phyloP scores from a whole-genome alignment of 2,888 invertebrate genomes.

The Meloe dianella region DNA sequence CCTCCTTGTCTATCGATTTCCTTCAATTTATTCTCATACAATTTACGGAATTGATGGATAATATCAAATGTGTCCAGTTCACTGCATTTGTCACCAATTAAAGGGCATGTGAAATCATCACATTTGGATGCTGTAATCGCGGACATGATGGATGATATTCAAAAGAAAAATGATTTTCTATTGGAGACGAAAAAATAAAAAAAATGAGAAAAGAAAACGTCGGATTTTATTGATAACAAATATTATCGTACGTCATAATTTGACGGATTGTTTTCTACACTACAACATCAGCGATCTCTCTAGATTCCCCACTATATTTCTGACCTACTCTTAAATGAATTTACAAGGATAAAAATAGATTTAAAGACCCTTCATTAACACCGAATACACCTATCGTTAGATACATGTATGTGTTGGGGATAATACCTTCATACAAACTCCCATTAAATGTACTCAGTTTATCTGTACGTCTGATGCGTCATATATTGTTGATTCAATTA shows the following conservation, averaged over 20 bases:
- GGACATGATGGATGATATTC: slow-evolving; percentile 16
- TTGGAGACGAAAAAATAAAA: slow-evolving; percentile 16
- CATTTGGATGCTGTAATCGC: background rate
- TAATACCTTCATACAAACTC: too few relatives aligned
- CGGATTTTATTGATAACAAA: slow-evolving; percentile 35
- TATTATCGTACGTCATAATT: slow-evolving; percentile 37
- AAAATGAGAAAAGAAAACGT: too few relatives aligned
- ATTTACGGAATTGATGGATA: slow-evolving; percentile 66
- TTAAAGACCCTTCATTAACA: slow-evolving; percentile 10
- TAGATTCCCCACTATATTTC: slow-evolving; percentile 20
- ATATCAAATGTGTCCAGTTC: slow-evolving; percentile 60
- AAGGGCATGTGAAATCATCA: slow-evolving; percentile 20
- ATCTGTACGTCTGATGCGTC: background rate
- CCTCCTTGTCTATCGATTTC: slow-evolving; percentile 63
- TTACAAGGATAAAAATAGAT: slow-evolving; percentile 28
- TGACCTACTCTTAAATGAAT: slow-evolving; percentile 3
- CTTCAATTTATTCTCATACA: slow-evolving; percentile 68
- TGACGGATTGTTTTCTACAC: slow-evolving; percentile 27
- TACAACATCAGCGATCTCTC: slow-evolving; percentile 13
- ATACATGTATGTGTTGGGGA: too few relatives aligned
- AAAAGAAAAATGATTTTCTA: background rate
- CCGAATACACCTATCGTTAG: background rate
- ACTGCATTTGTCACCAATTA: slow-evolving; percentile 46
- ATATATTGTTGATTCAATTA: background rate
- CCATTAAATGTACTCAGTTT: too few relatives aligned